A percentile compares a stretch with the other conserved stretches of the same genome.
Conservation (phyloP, 2,888 invertebrate genomes). For the Eupelmus urozonus region DNA sequence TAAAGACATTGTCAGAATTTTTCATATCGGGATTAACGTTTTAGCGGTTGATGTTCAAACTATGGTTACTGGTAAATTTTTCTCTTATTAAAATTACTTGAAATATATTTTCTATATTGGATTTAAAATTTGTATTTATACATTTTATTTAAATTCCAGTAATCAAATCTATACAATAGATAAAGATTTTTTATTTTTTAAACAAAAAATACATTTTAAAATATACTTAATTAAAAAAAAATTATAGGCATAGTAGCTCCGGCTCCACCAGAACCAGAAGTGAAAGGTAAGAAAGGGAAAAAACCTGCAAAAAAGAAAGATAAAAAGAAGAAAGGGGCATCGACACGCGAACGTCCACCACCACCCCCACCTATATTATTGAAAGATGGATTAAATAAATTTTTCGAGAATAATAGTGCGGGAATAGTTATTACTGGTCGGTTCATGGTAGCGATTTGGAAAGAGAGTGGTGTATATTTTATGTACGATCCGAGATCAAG, state of each 20-base stretch:
- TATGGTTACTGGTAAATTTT: constrained; percentile 61
- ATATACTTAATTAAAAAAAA: no score
- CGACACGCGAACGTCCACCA: constrained; percentile 63
- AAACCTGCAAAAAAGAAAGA: constrained; percentile 55
- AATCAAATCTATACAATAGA: no score
- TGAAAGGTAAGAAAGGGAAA: constrained; percentile 60
- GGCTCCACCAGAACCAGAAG: constrained; percentile 67
- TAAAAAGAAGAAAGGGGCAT: constrained; percentile 45
- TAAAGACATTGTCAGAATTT: constrained; percentile 69
- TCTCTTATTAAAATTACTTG: no score
- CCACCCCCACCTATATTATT: constrained; percentile 63
- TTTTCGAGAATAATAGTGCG: constrained; percentile 70
- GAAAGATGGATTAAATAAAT: constrained; percentile 67
- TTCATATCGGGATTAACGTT: constrained; percentile 71
- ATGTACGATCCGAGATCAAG: constrained; percentile 69
- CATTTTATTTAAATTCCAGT: no score
- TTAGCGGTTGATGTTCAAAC: constrained; percentile 70
- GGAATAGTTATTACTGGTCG: constrained; percentile 69
- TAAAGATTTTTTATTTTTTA: neutral
- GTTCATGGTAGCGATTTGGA: constrained; percentile 70
- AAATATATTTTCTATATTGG: no score
- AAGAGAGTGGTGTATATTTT: constrained; percentile 71
- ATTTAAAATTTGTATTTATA: no score
- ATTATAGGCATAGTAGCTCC: constrained; percentile 62
- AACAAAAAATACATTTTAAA: no score